Conservation (phyloP, 2,888 invertebrate genomes). For the Drosophila bunnanda region DNA sequence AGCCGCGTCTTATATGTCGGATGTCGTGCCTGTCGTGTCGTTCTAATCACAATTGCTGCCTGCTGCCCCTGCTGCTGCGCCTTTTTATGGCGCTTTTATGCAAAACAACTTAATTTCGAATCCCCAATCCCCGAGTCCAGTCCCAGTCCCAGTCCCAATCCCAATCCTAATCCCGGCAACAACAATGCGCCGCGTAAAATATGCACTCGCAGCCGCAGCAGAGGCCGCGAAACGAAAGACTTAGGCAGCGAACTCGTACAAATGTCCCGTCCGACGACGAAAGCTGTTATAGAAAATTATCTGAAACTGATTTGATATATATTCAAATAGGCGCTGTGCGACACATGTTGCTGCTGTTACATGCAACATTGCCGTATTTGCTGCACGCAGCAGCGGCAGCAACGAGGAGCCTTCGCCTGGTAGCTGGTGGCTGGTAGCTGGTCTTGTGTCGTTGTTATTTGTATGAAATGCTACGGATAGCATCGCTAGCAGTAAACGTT, state of each 20-base stretch:
- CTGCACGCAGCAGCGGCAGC: constrained; percentile 37
- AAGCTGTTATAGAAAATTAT: constrained; percentile 79
- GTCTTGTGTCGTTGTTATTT: constrained; percentile 52
- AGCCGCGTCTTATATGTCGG: constrained; percentile 72
- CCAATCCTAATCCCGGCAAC: constrained; percentile 34
- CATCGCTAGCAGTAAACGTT: constrained; percentile 78
- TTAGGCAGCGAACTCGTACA: constrained; percentile 69
- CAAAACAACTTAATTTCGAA: constrained; percentile 79
- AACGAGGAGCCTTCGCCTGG: constrained; percentile 49
- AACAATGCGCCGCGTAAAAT: constrained; percentile 75
- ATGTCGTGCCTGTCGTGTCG: constrained; percentile 80
- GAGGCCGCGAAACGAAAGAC: constrained; percentile 63
- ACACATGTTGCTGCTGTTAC: constrained; percentile 74
- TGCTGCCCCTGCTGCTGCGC: constrained; percentile 59
- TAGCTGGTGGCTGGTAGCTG: constrained; percentile 47
- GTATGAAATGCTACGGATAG: constrained; percentile 65
- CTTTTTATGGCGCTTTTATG: constrained; percentile 82
- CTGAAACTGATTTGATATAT: constrained; percentile 79
- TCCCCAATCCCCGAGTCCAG: constrained; percentile 41
- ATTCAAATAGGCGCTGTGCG: constrained; percentile 78
- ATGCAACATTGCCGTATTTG: constrained; percentile 52
- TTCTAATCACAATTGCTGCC: constrained; percentile 76
- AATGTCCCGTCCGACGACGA: constrained; percentile 62
- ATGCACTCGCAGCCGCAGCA: constrained; percentile 59
- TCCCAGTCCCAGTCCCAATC: constrained; percentile 43